Percentiles rank a stretch among this genome's conserved stretches.
Evolutionary conservation across 2,113 vertebrate genomes (phyloP).

Genomic region (Coturnix japonica): DNA sequence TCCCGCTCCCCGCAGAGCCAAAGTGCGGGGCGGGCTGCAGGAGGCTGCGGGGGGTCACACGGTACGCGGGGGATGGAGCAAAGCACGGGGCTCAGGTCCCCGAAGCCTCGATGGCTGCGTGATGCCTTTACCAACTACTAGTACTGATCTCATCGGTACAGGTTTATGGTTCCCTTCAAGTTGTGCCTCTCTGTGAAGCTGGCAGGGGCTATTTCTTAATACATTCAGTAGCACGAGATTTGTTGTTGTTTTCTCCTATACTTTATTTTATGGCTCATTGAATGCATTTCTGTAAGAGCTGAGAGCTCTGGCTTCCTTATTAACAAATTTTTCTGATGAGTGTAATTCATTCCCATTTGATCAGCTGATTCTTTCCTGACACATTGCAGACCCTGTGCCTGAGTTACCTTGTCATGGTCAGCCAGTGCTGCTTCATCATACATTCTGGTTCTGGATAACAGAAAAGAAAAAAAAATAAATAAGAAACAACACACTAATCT

Average conservation of each 20-base stretch:
- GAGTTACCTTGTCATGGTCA: not conserved
- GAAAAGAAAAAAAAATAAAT: too few relatives aligned
- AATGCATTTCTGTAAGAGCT: not conserved
- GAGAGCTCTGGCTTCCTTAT: constrained; percentile 7
- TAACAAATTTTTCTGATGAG: not conserved
- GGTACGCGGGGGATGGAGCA: too few relatives aligned
- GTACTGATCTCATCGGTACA: not conserved
- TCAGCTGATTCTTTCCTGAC: constrained; percentile 32
- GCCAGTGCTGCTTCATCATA: not conserved
- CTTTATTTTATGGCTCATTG: constrained; percentile 37
- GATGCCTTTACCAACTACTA: not conserved
- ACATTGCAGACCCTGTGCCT: not conserved
- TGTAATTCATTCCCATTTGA: not conserved
- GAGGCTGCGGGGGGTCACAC: not conserved
- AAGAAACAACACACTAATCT: not conserved
- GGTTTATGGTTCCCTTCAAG: not conserved
- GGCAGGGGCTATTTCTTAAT: not conserved
- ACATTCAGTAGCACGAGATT: not conserved
- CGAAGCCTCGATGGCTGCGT: rapidly evolving
- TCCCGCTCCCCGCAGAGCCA: too few relatives aligned
- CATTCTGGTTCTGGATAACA: not conserved
- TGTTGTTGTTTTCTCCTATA: not conserved
- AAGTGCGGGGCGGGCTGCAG: rapidly evolving
- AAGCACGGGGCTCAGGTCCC: not conserved
- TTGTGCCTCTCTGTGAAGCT: not conserved